Percentiles rank a stretch among this genome's conserved stretches.
phyloP scores from a whole-genome alignment of 2,888 invertebrate genomes.

The Parapristionchus giblindavisi region DNA sequence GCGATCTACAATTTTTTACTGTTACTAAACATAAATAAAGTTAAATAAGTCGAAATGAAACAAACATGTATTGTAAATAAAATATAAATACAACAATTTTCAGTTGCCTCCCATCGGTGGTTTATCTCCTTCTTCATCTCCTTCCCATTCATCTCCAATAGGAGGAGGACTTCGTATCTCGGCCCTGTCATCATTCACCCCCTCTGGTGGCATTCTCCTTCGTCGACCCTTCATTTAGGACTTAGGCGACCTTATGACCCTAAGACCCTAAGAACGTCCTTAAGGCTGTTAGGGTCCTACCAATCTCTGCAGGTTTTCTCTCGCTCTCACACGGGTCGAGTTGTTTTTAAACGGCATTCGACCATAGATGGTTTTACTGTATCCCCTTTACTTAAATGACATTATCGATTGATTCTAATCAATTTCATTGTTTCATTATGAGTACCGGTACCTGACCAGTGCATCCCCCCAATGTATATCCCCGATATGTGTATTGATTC shows the following conservation, averaged over 20 bases:
- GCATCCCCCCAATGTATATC: too few species aligned
- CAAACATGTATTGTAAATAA: too few species aligned
- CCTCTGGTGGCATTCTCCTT: constrained; percentile 26
- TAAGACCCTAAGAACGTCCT: background rate
- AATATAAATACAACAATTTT: background rate
- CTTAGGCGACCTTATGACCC: too few species aligned
- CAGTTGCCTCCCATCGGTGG: background rate
- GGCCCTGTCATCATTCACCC: background rate
- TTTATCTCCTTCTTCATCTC: constrained; percentile 3
- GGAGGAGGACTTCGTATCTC: background rate
- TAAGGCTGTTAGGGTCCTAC: background rate
- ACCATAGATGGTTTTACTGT: background rate
- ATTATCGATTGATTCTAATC: background rate
- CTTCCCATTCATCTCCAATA: background rate
- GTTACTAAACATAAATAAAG: too few species aligned
- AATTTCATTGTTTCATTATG: background rate
- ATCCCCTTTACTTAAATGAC: background rate
- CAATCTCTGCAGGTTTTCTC: background rate
- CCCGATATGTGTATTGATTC: too few species aligned
- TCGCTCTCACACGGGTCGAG: too few species aligned
- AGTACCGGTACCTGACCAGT: constrained; percentile 19
- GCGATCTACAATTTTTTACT: too few species aligned
- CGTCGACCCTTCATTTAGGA: constrained; percentile 6
- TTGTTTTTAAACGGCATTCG: constrained; percentile 15
- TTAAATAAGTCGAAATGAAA: too few species aligned